Percentiles rank a stretch among this genome's conserved stretches.
Conservation (phyloP, 2,888 invertebrate genomes). For the Ochropacha duplaris region DNA sequence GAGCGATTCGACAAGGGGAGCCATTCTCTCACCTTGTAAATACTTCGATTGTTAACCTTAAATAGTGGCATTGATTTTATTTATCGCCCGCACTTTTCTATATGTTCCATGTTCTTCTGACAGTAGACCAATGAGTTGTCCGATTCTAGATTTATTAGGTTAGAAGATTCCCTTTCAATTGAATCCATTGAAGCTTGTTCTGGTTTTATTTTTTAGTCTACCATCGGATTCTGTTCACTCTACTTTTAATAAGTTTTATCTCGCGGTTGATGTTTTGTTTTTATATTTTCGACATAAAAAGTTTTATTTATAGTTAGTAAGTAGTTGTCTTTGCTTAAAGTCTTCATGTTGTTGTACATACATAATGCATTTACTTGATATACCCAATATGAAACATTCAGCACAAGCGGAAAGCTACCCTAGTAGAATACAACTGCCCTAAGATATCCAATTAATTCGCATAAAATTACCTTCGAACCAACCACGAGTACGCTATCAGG, state of each 20-base stretch:
- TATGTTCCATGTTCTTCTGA: slow-evolving; percentile 18
- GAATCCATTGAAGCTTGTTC: neutral
- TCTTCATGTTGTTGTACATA: no score
- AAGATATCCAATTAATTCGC: slow-evolving; percentile 61
- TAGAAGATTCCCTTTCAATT: neutral
- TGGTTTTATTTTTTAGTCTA: neutral
- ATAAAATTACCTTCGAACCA: slow-evolving; percentile 61
- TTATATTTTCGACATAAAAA: no score
- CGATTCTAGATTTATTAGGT: slow-evolving; percentile 17
- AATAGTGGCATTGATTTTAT: slow-evolving; percentile 47
- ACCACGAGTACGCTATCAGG: slow-evolving; percentile 60
- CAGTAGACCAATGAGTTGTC: slow-evolving; percentile 25
- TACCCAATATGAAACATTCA: neutral
- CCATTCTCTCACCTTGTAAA: slow-evolving; percentile 52
- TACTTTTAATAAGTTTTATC: no score
- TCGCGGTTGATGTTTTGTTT: no score
- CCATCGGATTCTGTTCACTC: no score
- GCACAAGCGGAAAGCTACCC: neutral
- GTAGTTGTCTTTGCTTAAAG: no score
- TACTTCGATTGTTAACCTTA: slow-evolving; percentile 57
- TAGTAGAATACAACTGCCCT: slow-evolving; percentile 26
- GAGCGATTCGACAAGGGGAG: slow-evolving; percentile 32
- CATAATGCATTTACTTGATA: no score
- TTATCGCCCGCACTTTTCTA: slow-evolving; percentile 33
- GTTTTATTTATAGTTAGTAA: no score